phyloP scores from a whole-genome alignment of 1,140 invertebrate species.

The Rhagoletis zephyria region DNA sequence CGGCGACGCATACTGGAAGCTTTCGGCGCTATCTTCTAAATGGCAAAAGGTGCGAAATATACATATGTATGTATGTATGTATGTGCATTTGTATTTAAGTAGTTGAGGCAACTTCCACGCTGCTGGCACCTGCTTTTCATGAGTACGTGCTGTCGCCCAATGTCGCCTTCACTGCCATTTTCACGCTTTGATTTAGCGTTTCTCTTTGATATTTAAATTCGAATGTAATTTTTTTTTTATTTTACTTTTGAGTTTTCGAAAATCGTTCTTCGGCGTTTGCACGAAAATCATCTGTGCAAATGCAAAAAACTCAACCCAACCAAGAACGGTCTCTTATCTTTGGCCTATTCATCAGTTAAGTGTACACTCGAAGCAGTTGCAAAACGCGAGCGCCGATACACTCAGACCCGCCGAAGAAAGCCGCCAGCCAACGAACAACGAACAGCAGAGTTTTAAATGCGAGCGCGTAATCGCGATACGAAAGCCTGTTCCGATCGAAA shows the following conservation, averaged over 20 bases:
- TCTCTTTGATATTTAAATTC: background rate
- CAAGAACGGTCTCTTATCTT: background rate
- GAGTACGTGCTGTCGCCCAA: background rate
- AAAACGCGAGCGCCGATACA: background rate
- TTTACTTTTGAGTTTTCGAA: slow-evolving; percentile 3
- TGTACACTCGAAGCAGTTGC: background rate
- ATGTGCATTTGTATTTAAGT: no score
- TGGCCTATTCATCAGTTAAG: background rate
- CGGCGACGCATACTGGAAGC: background rate
- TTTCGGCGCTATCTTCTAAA: background rate
- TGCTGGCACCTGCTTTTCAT: no score
- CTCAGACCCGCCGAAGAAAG: background rate
- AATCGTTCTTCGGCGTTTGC: background rate
- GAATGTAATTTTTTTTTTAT: background rate
- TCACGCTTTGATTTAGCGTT: background rate
- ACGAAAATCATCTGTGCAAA: background rate
- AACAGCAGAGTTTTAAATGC: background rate
- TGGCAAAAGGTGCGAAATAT: background rate
- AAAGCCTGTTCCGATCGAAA: background rate
- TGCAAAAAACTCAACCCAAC: slow-evolving; percentile 18
- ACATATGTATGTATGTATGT: no score
- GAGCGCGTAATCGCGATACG: background rate
- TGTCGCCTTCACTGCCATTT: background rate
- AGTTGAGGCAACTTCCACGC: no score
- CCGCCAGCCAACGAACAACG: background rate